phyloP scores from a whole-genome alignment of 1,140 invertebrate genomes.

The Zaprionus kolodkinae region DNA sequence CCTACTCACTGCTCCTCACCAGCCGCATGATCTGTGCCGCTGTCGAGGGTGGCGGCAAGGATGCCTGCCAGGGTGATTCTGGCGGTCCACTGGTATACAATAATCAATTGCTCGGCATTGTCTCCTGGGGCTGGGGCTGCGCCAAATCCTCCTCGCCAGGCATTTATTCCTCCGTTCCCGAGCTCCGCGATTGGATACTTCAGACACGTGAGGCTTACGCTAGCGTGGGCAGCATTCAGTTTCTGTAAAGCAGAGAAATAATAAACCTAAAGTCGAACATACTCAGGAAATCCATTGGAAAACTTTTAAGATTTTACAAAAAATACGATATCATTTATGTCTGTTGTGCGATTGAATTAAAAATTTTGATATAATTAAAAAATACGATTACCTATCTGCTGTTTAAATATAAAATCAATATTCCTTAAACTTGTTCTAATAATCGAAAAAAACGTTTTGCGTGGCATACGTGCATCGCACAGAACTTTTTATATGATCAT shows the following conservation, averaged over 20 bases:
- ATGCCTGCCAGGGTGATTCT: conserved; percentile 85
- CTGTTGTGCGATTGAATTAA: not conserved
- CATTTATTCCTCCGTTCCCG: conserved; percentile 88
- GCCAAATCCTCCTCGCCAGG: conserved; percentile 87
- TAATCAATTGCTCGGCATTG: conserved; percentile 86
- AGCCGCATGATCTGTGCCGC: conserved; percentile 86
- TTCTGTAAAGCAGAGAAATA: conserved; percentile 36
- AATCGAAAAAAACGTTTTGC: not conserved
- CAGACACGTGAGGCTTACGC: not conserved
- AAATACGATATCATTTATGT: too few relatives aligned
- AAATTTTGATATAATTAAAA: not conserved
- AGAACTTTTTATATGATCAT: not conserved
- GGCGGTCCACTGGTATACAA: conserved; percentile 81
- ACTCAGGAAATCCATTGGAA: not conserved
- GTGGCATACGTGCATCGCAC: not conserved
- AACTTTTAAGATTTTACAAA: not conserved
- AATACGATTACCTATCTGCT: not conserved
- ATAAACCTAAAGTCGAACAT: not conserved
- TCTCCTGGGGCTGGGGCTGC: conserved; percentile 89
- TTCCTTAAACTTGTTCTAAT: not conserved
- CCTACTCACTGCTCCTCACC: conserved; percentile 77
- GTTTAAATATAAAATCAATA: not conserved
- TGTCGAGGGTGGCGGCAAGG: conserved; percentile 82
- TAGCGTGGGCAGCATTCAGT: conserved; percentile 45
- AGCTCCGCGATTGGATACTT: conserved; percentile 83